Base-by-base conservation (phyloP, 2,797 vertebrate species). In the Premnoplex brunnescens region DNA sequence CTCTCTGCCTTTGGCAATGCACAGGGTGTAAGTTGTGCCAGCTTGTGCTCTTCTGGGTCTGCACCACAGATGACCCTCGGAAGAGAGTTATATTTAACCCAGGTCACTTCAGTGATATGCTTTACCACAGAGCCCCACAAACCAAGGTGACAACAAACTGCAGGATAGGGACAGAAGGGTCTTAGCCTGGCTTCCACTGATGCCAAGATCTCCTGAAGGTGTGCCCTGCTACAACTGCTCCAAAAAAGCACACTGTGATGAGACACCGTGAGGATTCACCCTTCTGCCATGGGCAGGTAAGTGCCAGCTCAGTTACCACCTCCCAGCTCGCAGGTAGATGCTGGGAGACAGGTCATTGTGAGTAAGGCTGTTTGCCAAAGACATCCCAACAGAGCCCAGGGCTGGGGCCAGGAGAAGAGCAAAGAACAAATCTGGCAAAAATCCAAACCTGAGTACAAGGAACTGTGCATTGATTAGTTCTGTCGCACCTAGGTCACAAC, bases 71-170 rank as follows among this genome's bases (percentile, higher is more conserved):
- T 58, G 51, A 84, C 74, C 69, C 74, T 76, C 3, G 0, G 64
- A 88, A 56, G 59, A 43, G 43, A 54, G 77, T 36, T 84, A 64
- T 51, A 63, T 87, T 94, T 93, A 94, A 89, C 55, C 44, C 30
- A 48, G 51, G 77, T 58, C 52, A 79, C 36, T 69, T 86, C 92
- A 67, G 78, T 1, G 4, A 34, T 13, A 58, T 0, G 0, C 43
- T 73, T 91, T 30, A 76, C 59, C 51, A 63, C 51, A 22, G 51
- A 79, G 71, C 27, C 23, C 28, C 89, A 34, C 63, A 82, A 76
- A 81, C 21, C 52, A 80, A 74, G 46, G 79, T 44, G 72, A 82
- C 73, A 81, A 51, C 67, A 76, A 76, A 41, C 68, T 13, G 48
- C 79, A 69, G 84, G 63, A 69, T 48, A 66, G 28, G 39, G 39